A percentile compares a stretch with the other conserved stretches of the same genome.
Evolutionary conservation across 2,113 vertebrate species (phyloP).

Genomic region (Apus apus): DNA sequence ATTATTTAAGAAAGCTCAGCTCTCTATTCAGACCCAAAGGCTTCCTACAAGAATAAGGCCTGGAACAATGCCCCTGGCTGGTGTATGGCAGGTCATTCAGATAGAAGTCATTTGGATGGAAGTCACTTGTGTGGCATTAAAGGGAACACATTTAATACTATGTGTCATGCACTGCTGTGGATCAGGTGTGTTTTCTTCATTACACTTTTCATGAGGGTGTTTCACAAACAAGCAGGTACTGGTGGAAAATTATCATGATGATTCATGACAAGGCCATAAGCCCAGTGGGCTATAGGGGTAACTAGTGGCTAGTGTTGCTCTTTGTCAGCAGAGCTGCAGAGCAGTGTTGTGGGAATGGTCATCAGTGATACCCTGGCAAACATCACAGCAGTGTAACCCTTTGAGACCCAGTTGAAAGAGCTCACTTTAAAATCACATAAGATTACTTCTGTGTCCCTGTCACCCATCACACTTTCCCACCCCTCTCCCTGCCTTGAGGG

Average conservation of each 20-base stretch:
- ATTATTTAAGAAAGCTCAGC: conserved; percentile 13
- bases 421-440: neutral
- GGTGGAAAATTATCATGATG: neutral
- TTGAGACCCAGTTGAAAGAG: neutral
- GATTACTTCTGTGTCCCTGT: neutral
- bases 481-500: neutral
- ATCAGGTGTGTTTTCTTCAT: neutral
- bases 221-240: neutral
- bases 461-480: neutral
- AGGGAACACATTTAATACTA: neutral
- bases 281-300: neutral
- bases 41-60: conserved; percentile 8
- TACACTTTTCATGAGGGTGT: neutral
- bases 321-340: neutral
- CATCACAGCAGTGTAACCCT: neutral
- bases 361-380: neutral
- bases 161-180: neutral
- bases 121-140: neutral
- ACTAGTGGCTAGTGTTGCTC: neutral
- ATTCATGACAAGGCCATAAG: neutral
- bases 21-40: neutral
- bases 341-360: neutral
- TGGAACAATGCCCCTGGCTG: neutral
- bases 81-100: neutral
- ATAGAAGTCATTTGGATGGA: neutral